Base-by-base conservation (phyloP, 2,888 invertebrate genomes). In the Chrysolina haemoptera region DNA sequence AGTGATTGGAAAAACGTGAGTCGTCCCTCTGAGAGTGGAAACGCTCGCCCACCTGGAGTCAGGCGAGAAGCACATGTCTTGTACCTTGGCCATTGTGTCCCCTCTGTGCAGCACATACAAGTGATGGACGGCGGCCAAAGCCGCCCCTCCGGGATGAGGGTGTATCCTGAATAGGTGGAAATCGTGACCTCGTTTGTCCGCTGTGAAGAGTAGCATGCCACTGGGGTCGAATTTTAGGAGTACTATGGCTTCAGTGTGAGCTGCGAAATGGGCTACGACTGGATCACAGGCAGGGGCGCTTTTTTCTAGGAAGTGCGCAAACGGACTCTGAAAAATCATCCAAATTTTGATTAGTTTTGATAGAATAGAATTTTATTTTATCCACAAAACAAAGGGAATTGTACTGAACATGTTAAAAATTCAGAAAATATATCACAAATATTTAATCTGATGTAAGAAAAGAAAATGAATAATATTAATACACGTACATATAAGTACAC, bases 21-120 rank as follows among this genome's bases (percentile, higher is more conserved):
- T 98, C 0, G 99, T 99, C 76, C 99, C 99, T 77, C 98, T 93
- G 71, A 98, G 91, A 0, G 99, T 98, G 53, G 97, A 96, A 6
- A 99, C 93, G 1, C 98, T 95, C n/a, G 96, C 94, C 99, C 99
- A 99, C 70, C 99, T 94, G 40, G 95, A 95, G 89, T 99, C 99
- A 74, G 93, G 90, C 0, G 98, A 96, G 86, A 99, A 96, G 67
- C 95, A 92, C 87, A 98, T 95, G 85, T 98, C 96, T 89, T 95
- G 95, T 70, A 98, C 98, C 91, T 95, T 96, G 66, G 98, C 98
- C 62, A 96, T 96, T 0, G 99, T 99, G 84, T 98, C 98, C 5
- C 99, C 99, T 55, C 99, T 90, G 87, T 98, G 97, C 77, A 99
- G 89, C 43, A 97, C 94, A 86, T 99, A 99, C 53, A 99, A 89